Evolutionary conservation across 1,140 invertebrate genomes (phyloP).

Genomic region (Limonius californicus): DNA sequence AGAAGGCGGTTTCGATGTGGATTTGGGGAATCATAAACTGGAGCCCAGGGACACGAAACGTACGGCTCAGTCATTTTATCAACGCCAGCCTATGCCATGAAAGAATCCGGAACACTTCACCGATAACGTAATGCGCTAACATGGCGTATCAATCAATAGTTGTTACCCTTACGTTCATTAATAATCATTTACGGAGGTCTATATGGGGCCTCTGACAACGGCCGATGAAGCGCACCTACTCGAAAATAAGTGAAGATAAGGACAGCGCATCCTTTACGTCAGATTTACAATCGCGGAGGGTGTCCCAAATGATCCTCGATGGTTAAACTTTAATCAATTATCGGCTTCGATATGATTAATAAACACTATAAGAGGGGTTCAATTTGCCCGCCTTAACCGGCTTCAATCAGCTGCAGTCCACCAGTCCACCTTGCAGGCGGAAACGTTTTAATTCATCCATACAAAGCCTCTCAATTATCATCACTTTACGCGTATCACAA

Average conservation of each 20-base stretch:
- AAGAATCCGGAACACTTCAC: background rate
- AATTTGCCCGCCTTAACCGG: background rate
- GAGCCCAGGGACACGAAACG: constrained; percentile 26
- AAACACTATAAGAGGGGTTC: background rate
- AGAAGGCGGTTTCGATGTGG: constrained; percentile 27
- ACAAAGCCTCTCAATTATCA: constrained; percentile 3
- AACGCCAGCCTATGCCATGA: constrained; percentile 7
- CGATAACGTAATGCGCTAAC: no score
- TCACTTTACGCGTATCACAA: constrained; percentile 2
- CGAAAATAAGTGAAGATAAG: no score
- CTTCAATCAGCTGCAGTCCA: background rate
- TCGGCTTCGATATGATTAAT: no score
- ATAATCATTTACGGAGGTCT: no score
- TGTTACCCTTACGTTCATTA: no score
- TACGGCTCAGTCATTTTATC: constrained; percentile 28
- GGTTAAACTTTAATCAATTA: no score
- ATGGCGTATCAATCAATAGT: no score
- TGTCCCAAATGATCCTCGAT: no score
- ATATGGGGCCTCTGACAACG: no score
- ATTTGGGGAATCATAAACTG: constrained; percentile 31
- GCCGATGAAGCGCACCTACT: no score
- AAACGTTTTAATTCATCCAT: background rate
- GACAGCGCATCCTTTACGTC: no score
- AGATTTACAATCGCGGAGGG: no score
- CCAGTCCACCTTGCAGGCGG: background rate